A percentile compares a stretch with the other conserved stretches of the same genome.
Evolutionary conservation across 2,113 vertebrate species (phyloP).

Genomic region (Hydrochoerus hydrochaeris): DNA sequence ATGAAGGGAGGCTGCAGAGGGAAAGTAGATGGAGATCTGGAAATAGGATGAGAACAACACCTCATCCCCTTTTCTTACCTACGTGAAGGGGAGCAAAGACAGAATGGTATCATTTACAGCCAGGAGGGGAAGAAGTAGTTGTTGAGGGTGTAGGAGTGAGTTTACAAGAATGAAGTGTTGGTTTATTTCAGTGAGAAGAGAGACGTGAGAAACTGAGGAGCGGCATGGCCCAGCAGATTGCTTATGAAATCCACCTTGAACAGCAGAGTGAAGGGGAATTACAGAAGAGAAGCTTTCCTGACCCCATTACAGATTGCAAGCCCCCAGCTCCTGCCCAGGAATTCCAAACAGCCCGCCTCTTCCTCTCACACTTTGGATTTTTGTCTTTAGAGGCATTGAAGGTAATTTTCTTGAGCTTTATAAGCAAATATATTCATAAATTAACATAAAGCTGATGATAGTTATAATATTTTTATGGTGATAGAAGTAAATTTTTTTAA

Average conservation of each 20-base stretch:
- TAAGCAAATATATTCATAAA: conserved; percentile 52
- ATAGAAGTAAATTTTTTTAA: background rate
- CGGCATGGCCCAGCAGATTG: conserved; percentile 94
- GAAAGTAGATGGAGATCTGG: background rate
- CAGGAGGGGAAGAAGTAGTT: background rate
- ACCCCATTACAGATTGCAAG: conserved; percentile 93
- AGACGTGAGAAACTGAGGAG: conserved; percentile 93
- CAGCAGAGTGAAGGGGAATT: conserved; percentile 92
- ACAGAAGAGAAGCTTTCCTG: conserved; percentile 92
- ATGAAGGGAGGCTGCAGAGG: background rate
- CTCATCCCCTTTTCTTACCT: background rate
- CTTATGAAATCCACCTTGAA: conserved; percentile 93
- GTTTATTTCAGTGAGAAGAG: conserved; percentile 91
- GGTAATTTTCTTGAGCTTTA: conserved; percentile 85
- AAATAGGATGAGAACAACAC: background rate
- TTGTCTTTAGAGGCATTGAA: conserved; percentile 96
- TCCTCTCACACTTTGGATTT: conserved; percentile 97
- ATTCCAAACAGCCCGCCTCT: conserved; percentile 97
- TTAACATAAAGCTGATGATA: conserved; percentile 40
- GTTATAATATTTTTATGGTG: conserved; percentile 44
- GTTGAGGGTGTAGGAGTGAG: background rate
- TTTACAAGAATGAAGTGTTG: conserved; percentile 4
- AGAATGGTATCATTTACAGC: background rate
- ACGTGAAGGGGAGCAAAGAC: background rate
- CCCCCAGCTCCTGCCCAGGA: conserved; percentile 94